Conservation (phyloP, 2,888 invertebrate genomes). For the Synergus itoensis region DNA sequence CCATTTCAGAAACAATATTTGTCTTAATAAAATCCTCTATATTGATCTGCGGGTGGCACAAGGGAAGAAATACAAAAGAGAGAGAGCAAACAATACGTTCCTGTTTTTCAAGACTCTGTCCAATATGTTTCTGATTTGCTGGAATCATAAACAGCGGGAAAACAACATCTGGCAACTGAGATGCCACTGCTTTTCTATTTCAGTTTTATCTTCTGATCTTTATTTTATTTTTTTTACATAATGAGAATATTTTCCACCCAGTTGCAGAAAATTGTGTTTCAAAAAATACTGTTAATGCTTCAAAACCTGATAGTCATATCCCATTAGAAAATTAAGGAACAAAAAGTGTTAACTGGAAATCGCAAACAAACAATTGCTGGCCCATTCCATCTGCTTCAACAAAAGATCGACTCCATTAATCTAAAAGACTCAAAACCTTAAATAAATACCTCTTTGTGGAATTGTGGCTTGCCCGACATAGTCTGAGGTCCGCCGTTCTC, state of each 20-base stretch:
- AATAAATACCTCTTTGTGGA: conserved; percentile 72
- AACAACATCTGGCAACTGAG: not conserved
- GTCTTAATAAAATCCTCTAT: not conserved
- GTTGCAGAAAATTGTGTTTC: too few species aligned
- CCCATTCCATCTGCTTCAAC: too few species aligned
- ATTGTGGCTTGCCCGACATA: conserved; percentile 52
- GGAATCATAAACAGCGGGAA: not conserved
- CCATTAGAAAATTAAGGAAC: too few species aligned
- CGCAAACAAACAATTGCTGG: too few species aligned
- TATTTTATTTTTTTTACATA: not conserved
- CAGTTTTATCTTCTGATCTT: not conserved
- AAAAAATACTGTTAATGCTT: too few species aligned
- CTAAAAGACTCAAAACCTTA: not conserved
- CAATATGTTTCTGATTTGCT: not conserved
- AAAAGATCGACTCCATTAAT: too few species aligned
- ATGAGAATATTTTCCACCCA: not conserved
- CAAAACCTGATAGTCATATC: too few species aligned
- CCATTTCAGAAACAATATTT: not conserved
- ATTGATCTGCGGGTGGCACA: not conserved
- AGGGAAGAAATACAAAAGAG: not conserved
- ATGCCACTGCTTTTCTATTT: not conserved
- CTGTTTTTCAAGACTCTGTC: not conserved
- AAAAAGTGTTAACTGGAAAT: too few species aligned
- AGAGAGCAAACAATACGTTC: not conserved
- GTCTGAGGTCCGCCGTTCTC: conserved; percentile 75